phyloP scores from a whole-genome alignment of 2,113 vertebrate genomes.

The Cottus gobio region DNA sequence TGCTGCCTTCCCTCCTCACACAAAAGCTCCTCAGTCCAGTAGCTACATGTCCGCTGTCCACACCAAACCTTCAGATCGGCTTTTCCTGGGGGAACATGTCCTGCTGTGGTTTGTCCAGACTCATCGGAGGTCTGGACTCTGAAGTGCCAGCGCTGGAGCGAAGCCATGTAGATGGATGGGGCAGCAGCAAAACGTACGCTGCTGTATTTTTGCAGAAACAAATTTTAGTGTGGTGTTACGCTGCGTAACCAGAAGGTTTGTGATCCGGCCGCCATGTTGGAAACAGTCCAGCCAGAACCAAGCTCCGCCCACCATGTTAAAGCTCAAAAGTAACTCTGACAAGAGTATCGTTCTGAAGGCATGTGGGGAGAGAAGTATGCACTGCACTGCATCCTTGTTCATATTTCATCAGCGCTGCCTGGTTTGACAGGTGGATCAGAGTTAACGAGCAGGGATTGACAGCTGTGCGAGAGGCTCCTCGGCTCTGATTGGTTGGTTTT shows the following conservation, averaged over 20 bases:
- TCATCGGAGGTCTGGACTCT: neutral
- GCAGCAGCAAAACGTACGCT: no score
- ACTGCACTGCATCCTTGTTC: no score
- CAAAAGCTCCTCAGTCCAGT: constrained; percentile 36
- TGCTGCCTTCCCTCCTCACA: constrained; percentile 6
- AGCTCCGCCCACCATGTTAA: neutral
- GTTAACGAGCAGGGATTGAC: no score
- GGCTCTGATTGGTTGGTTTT: neutral
- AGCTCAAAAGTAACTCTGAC: neutral
- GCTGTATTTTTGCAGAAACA: no score
- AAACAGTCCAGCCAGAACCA: neutral
- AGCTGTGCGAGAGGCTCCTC: no score
- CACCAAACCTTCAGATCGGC: neutral
- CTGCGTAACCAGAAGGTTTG: neutral
- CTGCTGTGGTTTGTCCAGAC: neutral
- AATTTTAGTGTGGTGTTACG: neutral
- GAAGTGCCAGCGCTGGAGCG: no score
- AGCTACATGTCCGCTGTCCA: constrained; percentile 16
- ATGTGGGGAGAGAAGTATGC: no score
- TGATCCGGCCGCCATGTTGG: neutral
- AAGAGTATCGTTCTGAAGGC: no score
- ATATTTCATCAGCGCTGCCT: no score
- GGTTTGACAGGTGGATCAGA: no score
- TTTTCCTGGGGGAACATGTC: constrained; percentile 21
- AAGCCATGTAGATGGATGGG: no score